These are phyloP conservation scores for Agonopterix arenella DNA, from an alignment of 2,888 invertebrate genomes.

Conservation along the genomic window DNA sequence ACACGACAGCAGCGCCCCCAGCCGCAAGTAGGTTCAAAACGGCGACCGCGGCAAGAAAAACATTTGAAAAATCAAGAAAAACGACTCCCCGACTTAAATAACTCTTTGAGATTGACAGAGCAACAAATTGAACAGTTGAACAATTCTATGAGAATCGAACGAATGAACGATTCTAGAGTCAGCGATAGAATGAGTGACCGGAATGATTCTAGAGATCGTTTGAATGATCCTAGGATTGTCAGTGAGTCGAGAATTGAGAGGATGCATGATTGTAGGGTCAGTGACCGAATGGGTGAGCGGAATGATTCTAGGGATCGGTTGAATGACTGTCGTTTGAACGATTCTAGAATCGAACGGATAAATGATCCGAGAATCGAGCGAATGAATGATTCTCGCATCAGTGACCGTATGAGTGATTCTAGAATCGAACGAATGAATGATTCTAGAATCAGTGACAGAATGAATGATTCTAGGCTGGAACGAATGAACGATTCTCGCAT, in stretches of 20 bases:
- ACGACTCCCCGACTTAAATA: conserved; percentile 36
- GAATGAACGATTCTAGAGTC: conserved; percentile 8
- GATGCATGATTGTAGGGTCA: conserved; percentile 21
- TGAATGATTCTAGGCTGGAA: conserved; percentile 34
- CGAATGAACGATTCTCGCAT: conserved; percentile 43
- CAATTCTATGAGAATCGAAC: conserved; percentile 26
- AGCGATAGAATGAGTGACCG: conserved; percentile 15
- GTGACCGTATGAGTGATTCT: conserved; percentile 24
- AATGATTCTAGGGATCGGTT: conserved; percentile 18
- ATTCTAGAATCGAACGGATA: conserved; percentile 16
- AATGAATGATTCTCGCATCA: conserved; percentile 23
- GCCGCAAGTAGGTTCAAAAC: conserved; percentile 60
- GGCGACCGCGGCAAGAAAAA: conserved; percentile 55
- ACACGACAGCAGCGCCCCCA: conserved; percentile 64
- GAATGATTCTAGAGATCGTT: conserved; percentile 15
- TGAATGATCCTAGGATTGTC: conserved; percentile 17
- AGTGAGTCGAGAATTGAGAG: conserved; percentile 30
- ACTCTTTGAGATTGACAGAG: conserved; percentile 32
- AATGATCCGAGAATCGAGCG: conserved; percentile 23
- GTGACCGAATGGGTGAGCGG: conserved; percentile 21
- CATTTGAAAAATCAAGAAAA: conserved; percentile 51
- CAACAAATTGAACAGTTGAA: conserved; percentile 38
- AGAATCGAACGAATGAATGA: conserved; percentile 20
- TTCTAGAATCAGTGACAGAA: conserved; percentile 15
- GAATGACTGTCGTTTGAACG: conserved; percentile 20